These are phyloP conservation scores for Cepphus grylle DNA, from an alignment of 2,113 vertebrate species.

Conservation along the genomic window DNA sequence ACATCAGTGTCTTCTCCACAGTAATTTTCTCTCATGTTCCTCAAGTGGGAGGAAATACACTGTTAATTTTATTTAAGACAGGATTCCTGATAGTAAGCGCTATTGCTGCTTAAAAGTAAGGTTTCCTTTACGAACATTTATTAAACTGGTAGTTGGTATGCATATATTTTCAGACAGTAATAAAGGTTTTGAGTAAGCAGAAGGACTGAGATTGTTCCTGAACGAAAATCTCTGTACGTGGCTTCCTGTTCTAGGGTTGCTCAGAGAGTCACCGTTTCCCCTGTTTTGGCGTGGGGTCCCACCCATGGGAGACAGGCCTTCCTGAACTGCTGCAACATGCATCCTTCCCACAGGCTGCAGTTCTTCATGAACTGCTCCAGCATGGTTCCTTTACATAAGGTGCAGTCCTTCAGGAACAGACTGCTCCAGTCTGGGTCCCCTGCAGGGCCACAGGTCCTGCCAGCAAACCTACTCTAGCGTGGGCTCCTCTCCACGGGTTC, in stretches of 20 bases:
- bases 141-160: background rate
- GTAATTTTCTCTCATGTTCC: background rate
- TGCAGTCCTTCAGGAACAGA: background rate
- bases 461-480: background rate
- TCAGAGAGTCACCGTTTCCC: background rate
- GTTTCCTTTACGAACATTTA: background rate
- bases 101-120: background rate
- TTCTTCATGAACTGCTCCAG: background rate
- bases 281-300: background rate
- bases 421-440: background rate
- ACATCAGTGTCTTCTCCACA: background rate
- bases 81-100: background rate
- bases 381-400: background rate
- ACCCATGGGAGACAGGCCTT: background rate
- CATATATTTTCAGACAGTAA: background rate
- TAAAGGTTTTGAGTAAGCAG: background rate
- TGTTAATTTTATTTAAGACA: background rate
- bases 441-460: rapidly evolving
- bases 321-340: background rate
- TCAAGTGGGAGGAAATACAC: background rate
- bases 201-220: background rate
- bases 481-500: too few relatives aligned
- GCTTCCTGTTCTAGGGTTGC: background rate
- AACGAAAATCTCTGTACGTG: background rate
- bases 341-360: background rate